phyloP scores from a whole-genome alignment of 2,797 vertebrate species.

The Poecile montanus region DNA sequence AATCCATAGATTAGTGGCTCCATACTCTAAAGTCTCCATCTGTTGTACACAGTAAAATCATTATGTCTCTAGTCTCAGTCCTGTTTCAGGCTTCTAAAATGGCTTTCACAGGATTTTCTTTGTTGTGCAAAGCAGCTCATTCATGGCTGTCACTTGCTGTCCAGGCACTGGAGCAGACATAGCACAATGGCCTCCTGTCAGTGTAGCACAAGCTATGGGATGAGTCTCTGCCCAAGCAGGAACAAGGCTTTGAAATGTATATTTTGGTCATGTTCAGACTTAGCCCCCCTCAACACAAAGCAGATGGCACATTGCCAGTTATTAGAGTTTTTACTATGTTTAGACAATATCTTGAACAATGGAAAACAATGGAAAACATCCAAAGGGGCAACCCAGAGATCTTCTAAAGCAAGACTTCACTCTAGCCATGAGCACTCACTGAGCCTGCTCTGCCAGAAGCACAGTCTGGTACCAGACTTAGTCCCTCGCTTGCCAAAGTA shows the following conservation, averaged over 20 bases:
- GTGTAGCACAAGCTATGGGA: neutral
- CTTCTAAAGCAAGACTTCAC: neutral
- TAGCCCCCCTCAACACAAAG: conserved; percentile 4
- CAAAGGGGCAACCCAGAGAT: conserved; percentile 16
- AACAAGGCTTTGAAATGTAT: neutral
- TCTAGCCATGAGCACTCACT: neutral
- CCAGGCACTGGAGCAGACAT: neutral
- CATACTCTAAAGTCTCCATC: conserved; percentile 39
- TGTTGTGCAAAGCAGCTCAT: conserved; percentile 18
- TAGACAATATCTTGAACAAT: conserved; percentile 54
- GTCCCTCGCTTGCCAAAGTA: neutral
- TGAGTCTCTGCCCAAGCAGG: neutral
- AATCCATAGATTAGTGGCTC: conserved; percentile 59
- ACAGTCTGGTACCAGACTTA: neutral
- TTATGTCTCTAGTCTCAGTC: neutral
- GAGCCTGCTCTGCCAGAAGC: neutral
- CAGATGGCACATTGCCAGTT: conserved; percentile 23
- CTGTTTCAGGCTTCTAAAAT: neutral
- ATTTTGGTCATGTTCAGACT: neutral
- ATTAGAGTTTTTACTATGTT: conserved; percentile 43
- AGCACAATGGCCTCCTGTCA: neutral
- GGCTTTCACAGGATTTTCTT: conserved; percentile 17
- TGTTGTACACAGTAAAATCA: conserved; percentile 43
- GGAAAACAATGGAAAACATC: conserved; percentile 37
- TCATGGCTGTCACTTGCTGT: neutral